phyloP scores from a whole-genome alignment of 1,140 invertebrate genomes.

The Anoplophora glabripennis region DNA sequence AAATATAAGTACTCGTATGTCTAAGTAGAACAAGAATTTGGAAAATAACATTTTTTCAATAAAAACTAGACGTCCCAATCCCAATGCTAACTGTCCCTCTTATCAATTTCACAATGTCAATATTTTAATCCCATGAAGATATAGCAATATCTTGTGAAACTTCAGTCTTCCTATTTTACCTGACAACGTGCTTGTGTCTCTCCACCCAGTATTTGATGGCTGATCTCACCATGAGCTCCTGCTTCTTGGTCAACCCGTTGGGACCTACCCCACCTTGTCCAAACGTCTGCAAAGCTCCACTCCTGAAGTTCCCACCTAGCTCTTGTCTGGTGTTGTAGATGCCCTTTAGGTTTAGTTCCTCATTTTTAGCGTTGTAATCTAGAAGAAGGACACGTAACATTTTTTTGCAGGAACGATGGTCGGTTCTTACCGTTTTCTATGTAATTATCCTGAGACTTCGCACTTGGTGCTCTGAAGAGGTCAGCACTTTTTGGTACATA shows the following conservation, averaged over 20 bases:
- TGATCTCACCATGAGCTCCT: constrained; percentile 75
- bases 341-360: constrained; percentile 65
- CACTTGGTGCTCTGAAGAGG: constrained; percentile 64
- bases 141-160: too few species aligned
- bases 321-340: constrained; percentile 74
- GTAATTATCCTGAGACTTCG: constrained; percentile 55
- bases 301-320: constrained; percentile 67
- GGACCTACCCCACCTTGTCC: constrained; percentile 56
- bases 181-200: constrained; percentile 79
- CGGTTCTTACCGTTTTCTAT: constrained; percentile 51
- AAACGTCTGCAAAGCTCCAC: constrained; percentile 62
- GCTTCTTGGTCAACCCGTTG: constrained; percentile 76
- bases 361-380: constrained; percentile 46
- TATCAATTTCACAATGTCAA: too few species aligned
- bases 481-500: constrained; percentile 76
- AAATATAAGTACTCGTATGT: too few species aligned
- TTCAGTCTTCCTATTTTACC: constrained; percentile 52
- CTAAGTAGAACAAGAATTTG: too few species aligned
- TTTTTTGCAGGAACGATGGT: background rate
- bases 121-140: too few species aligned
- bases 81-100: too few species aligned
- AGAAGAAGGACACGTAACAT: constrained; percentile 10
- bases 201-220: constrained; percentile 88
- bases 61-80: too few species aligned
- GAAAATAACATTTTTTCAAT: too few species aligned